Conservation (phyloP, 2,113 vertebrate genomes). For the Mionectes macconnelli region DNA sequence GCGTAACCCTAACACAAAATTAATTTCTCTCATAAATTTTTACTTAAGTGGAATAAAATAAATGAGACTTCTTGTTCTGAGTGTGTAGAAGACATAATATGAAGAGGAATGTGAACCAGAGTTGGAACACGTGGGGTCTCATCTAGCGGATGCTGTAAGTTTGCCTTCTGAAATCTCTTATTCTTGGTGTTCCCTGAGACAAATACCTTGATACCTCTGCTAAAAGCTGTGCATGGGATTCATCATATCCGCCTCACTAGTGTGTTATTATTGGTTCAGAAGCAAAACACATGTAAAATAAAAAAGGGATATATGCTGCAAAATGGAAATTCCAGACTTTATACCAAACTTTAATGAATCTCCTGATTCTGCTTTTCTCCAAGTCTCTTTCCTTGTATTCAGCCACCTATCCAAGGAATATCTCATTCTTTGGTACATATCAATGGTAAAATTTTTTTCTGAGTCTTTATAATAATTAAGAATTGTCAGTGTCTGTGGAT, state of each 20-base stretch:
- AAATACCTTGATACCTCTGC: neutral
- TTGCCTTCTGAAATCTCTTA: neutral
- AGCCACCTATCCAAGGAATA: neutral
- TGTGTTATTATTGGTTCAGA: neutral
- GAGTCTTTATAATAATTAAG: neutral
- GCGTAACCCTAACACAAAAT: constrained; percentile 15
- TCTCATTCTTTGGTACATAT: neutral
- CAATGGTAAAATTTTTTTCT: neutral
- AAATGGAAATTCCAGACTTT: neutral
- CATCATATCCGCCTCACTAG: neutral
- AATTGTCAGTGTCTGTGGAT: neutral
- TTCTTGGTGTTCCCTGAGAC: neutral
- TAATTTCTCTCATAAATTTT: constrained; percentile 38
- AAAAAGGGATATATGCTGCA: neutral
- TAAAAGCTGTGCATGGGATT: neutral
- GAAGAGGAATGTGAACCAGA: neutral
- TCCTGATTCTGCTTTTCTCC: neutral
- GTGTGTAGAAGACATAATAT: neutral
- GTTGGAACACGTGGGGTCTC: neutral
- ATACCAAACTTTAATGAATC: neutral
- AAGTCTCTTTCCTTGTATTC: neutral
- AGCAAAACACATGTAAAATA: neutral
- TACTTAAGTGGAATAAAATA: constrained; percentile 31
- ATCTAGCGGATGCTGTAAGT: neutral
- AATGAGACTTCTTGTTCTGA: neutral